Base-by-base conservation (phyloP, 2,797 vertebrate species). In the Danio choprae region DNA sequence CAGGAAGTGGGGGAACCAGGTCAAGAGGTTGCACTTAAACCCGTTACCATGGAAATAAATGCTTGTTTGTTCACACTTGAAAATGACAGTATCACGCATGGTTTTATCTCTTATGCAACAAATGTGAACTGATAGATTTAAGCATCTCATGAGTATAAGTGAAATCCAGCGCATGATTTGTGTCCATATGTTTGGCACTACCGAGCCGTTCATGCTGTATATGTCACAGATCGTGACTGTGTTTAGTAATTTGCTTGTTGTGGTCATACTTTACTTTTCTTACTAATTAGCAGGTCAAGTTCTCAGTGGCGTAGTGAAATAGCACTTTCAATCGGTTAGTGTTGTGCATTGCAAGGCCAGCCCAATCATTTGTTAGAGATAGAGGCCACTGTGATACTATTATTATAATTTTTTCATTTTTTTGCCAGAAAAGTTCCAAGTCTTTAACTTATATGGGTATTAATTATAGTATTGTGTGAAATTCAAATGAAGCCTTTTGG, bases 401-500 rank as follows among this genome's bases (percentile, higher is more conserved):
- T 29, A 29, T 29, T 29, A 29, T 2, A 40, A 36, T 9, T 55
- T 68, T 60, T 65, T 65, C 53, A 4, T 1, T 41, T 22, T 12
- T 36, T 7, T 41, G 0, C 3, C 50, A 60, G 44, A 69, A 53
- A 67, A 67, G 20, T 56, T 41, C 40, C 15, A 46, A 29, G 48
- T 41, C 68, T 71, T 63, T 15, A 71, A 71, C 68, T 72, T 72
- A 72, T 63, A 79, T 70, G 56, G 56, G 20, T 71, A 67, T 71
- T 79, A 79, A 79, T 79, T 63, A 71, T 71, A 62, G 48, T 46
- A 18, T 63, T 53, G 68, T 63, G 77, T 79, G 59, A 79, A 72
- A 79, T 79, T 79, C 77, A 79, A 64, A 79, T 79, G 58, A 71
- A 72, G 69, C 69, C 69, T 73, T 80, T 4, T 1, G 77, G 50